Conservation (phyloP, 2,797 vertebrate species). For the Sebastes melanostomus region DNA sequence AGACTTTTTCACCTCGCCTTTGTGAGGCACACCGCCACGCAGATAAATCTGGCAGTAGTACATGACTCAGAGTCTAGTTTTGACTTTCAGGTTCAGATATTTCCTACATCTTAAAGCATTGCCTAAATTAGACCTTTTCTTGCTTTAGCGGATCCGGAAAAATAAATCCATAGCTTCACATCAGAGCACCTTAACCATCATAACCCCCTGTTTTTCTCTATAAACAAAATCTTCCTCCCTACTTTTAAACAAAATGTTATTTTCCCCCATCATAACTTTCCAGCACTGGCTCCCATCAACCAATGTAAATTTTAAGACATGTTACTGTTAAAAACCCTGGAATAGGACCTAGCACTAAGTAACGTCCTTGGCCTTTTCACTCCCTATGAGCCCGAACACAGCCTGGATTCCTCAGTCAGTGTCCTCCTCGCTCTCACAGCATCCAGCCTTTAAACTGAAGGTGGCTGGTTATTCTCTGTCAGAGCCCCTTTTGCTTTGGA, state of each 20-base stretch:
- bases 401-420: neutral
- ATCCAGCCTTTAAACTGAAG: neutral
- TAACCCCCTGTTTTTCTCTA: neutral
- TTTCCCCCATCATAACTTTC: neutral
- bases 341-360: neutral
- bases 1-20: neutral
- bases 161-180: constrained; percentile 4
- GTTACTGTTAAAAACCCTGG: neutral
- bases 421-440: neutral
- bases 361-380: neutral
- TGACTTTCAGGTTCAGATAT: neutral
- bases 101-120: constrained; percentile 8
- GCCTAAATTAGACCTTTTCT: constrained; percentile 7
- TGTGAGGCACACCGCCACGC: neutral
- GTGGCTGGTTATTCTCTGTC: neutral
- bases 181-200: neutral
- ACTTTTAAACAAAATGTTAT: neutral
- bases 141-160: neutral
- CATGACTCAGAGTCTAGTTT: constrained; percentile 1
- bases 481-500: neutral
- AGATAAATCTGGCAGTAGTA: neutral
- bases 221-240: neutral
- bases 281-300: neutral
- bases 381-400: neutral
- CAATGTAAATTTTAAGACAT: neutral